These are phyloP conservation scores for Monochamus alternatus DNA, from an alignment of 2,888 invertebrate species.

Conservation along the genomic window DNA sequence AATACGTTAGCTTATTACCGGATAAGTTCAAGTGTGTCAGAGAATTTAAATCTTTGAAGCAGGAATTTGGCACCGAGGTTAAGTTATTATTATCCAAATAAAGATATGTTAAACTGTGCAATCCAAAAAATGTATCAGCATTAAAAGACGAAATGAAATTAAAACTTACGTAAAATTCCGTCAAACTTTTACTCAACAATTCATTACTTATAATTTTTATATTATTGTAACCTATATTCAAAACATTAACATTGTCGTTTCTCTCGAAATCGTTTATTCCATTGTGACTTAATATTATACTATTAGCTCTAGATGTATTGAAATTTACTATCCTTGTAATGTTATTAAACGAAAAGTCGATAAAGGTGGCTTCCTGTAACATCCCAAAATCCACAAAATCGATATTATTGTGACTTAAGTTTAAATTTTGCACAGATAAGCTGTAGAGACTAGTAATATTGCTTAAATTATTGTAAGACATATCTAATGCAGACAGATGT, in stretches of 20 bases:
- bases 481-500: constrained; percentile 2
- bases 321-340: constrained; percentile 14
- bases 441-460: neutral
- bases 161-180: neutral
- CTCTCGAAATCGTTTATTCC: constrained; percentile 13
- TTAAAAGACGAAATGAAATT: constrained; percentile 20
- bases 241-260: constrained; percentile 9
- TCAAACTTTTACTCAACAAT: neutral
- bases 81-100: constrained; percentile 24
- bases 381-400: constrained; percentile 16
- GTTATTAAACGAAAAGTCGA: constrained; percentile 23
- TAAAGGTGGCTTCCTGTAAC: neutral
- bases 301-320: neutral
- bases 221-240: constrained; percentile 15
- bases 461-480: constrained; percentile 25
- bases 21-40: constrained; percentile 31
- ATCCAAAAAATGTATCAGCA: constrained; percentile 7
- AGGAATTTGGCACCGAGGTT: constrained; percentile 24
- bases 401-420: constrained; percentile 29
- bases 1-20: constrained; percentile 28
- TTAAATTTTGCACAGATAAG: neutral
- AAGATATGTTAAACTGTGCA: constrained; percentile 5
- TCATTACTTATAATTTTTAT: constrained; percentile 10
- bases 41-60: constrained; percentile 23
- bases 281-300: constrained; percentile 19